Evolutionary conservation across 2,888 invertebrate genomes (phyloP).

Genomic region (Ochropleura leucogaster): DNA sequence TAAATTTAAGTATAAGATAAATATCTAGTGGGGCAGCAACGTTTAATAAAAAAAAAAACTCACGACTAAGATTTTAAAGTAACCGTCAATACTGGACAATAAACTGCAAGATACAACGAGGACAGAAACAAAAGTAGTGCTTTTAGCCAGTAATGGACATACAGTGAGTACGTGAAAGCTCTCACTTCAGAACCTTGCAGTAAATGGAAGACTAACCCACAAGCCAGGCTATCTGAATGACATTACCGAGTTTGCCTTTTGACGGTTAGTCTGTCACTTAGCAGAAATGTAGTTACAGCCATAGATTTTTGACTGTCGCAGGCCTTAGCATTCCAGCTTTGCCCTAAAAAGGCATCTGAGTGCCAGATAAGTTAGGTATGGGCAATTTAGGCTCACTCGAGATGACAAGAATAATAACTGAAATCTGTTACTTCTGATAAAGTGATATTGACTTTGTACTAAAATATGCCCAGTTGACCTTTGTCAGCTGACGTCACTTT

Average conservation of each 20-base stretch:
- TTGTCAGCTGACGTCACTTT: too few species aligned
- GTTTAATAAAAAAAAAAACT: too few species aligned
- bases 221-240: background rate
- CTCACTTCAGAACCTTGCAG: background rate
- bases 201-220: constrained; percentile 37
- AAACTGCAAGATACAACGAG: constrained; percentile 22
- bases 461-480: background rate
- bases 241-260: background rate
- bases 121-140: constrained; percentile 56
- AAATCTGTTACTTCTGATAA: background rate
- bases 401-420: background rate
- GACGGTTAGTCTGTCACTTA: background rate
- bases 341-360: background rate
- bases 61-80: constrained; percentile 11
- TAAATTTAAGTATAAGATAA: too few species aligned
- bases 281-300: background rate
- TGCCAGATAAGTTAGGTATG: background rate
- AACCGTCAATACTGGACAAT: constrained; percentile 18
- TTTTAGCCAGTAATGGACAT: constrained; percentile 64
- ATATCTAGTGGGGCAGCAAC: too few species aligned
- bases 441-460: background rate
- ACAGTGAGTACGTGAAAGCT: constrained; percentile 33
- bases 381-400: background rate
- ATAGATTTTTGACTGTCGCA: background rate
- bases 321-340: too few species aligned